These are phyloP conservation scores for Agonopterix heracliana DNA, from an alignment of 2,888 invertebrate species.

Conservation along the genomic window DNA sequence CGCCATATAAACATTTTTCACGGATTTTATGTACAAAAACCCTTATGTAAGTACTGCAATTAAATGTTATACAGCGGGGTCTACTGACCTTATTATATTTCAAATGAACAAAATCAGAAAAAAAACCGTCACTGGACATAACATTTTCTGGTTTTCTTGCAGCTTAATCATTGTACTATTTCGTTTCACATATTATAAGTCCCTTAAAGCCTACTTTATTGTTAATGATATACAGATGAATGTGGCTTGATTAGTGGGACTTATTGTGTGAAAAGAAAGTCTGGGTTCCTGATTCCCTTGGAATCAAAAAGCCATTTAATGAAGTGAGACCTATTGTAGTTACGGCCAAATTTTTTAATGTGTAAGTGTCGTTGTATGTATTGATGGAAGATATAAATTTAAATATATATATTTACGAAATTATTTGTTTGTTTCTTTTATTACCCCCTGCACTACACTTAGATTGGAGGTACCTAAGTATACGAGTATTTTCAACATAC, in stretches of 20 bases:
- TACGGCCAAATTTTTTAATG: conserved; percentile 63
- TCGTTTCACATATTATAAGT: not conserved
- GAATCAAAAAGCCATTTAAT: conserved; percentile 35
- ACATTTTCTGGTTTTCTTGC: not conserved
- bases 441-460: conserved; percentile 4
- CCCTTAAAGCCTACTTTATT: not conserved
- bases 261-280: not conserved
- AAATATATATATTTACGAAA: conserved; percentile 77
- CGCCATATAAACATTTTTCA: conserved; percentile 18
- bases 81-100: no score
- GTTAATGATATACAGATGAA: no score
- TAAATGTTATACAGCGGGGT: no score
- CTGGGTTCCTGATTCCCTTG: no score
- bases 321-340: conserved; percentile 58
- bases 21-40: not conserved
- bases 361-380: conserved; percentile 73
- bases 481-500: no score
- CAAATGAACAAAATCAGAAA: no score
- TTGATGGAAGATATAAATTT: conserved; percentile 77
- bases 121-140: no score
- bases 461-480: no score
- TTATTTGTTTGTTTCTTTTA: conserved; percentile 41
- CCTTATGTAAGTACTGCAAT: no score
- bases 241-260: no score
- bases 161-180: not conserved